These are phyloP conservation scores for Ciona savignyi DNA, from an alignment of 23 tunicate genomes.

Conservation along the genomic window DNA sequence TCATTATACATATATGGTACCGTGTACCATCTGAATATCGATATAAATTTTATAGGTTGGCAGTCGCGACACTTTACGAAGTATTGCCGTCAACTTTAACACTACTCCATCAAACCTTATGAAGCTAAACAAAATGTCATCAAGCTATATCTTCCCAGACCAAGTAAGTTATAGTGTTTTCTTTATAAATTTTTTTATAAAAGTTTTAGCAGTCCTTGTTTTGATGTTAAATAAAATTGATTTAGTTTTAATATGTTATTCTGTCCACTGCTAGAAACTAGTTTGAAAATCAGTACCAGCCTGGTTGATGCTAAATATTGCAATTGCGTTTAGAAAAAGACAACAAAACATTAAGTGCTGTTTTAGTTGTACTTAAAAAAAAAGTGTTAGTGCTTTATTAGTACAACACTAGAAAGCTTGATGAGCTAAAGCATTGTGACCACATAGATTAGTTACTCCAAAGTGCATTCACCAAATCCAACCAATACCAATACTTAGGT, in stretches of 20 bases:
- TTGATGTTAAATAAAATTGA: too few relatives aligned
- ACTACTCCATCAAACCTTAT: slow-evolving; percentile 58
- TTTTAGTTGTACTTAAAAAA: background rate
- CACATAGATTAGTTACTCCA: too few relatives aligned
- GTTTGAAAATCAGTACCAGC: too few relatives aligned
- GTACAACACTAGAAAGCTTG: too few relatives aligned
- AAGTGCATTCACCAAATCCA: background rate
- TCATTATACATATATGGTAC: too few relatives aligned
- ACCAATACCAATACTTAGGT: background rate
- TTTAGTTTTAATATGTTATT: too few relatives aligned
- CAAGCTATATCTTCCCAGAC: slow-evolving; percentile 62
- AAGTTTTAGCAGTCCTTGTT: too few relatives aligned
- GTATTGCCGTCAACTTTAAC: slow-evolving; percentile 70
- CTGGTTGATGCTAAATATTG: background rate
- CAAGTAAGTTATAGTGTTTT: slow-evolving; percentile 24
- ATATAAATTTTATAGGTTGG: slow-evolving; percentile 28
- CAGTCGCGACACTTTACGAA: slow-evolving; percentile 54
- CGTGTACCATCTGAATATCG: too few relatives aligned
- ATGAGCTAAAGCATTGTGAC: too few relatives aligned
- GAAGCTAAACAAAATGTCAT: slow-evolving; percentile 54
- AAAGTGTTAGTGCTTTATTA: background rate
- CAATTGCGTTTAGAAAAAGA: too few relatives aligned
- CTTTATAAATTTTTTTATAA: background rate
- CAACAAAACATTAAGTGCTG: too few relatives aligned
- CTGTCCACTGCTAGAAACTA: too few relatives aligned